Base-by-base conservation (phyloP, 2,888 invertebrate genomes). In the Hypselothyrea guttata region DNA sequence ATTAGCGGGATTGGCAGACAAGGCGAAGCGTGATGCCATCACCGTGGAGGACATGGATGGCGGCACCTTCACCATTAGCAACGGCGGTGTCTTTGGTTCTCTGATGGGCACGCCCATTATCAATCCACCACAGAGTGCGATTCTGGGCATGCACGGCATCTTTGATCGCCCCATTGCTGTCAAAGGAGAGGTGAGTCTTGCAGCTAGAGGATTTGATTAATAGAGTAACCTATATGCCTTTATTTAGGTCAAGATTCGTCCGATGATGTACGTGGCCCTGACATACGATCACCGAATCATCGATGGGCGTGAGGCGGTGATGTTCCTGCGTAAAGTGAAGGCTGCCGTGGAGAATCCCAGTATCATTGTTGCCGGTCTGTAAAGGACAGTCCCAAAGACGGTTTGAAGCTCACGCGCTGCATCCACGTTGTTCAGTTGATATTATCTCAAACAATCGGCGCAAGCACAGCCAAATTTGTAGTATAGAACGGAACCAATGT, bases 21-120 rank as follows among this genome's bases (percentile, higher is more conserved):
- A 98, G 90, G 99, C 98, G 0, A 93, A 94, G 69, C 93, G 93
- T 70, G 97, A 97, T 73, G 91, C 92, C 77, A 91, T 99, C 75
- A 97, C 99, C 1, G 95, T 99, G 44, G 99, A 99, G 91, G 99
- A 99, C 88, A 99, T 99, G 99, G 99, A 98, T 86, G 99, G 99
- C 16, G 99, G 99, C 27, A 99, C 99, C 2, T 99, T 99, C 88
- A 99, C 99, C 18, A 98, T 99, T 87, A 98, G 98, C 88, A 99
- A 99, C 87, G 99, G 99, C 15, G 99, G 99, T 7, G 99, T 99
- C 0, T 99, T 99, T 89, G 99, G 99, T 8, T 98, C 98, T 0
- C 90, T 99, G 40, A 92, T 97, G 93, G 99, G 99, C 35, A 99
- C 99, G 0, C 99, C 99, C 0, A 99, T 99, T 82, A 99, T 99